These are phyloP conservation scores for Busseola fusca DNA, from an alignment of 2,888 invertebrate genomes.

Conservation along the genomic window DNA sequence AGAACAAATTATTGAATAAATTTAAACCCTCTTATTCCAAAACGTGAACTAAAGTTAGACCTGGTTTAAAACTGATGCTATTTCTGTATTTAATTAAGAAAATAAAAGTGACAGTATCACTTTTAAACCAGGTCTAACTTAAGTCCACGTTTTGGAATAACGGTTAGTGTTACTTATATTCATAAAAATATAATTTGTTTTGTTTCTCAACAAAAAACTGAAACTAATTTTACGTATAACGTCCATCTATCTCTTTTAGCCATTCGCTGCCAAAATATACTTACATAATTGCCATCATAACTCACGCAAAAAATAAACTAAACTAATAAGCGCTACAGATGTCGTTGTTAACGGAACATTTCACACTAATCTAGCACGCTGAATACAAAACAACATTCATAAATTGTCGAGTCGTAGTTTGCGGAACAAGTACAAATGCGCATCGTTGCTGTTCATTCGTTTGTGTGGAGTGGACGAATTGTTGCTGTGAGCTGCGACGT, in stretches of 20 bases:
- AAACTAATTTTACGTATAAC: background rate
- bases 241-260: slow-evolving; percentile 12
- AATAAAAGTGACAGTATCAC: too few species aligned
- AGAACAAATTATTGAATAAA: background rate
- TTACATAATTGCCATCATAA: slow-evolving; percentile 47
- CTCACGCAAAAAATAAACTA: slow-evolving; percentile 44
- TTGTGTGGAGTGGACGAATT: slow-evolving; percentile 45
- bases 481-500: slow-evolving; percentile 34
- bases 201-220: background rate
- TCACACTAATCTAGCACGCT: slow-evolving; percentile 50
- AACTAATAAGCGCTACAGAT: slow-evolving; percentile 59
- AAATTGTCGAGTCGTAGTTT: slow-evolving; percentile 52
- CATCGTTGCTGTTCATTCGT: slow-evolving; percentile 53
- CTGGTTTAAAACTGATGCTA: too few species aligned
- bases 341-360: slow-evolving; percentile 53
- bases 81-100: too few species aligned
- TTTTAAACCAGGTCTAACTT: too few species aligned
- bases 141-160: too few species aligned
- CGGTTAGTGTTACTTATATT: too few species aligned
- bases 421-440: slow-evolving; percentile 52
- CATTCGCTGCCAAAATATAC: slow-evolving; percentile 27
- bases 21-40: too few species aligned
- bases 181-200: background rate
- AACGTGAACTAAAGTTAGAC: too few species aligned
- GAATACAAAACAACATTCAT: slow-evolving; percentile 49